Evolutionary conservation across 2,888 invertebrate species (phyloP).

Genomic region (Sepioteuthis lessoniana): DNA sequence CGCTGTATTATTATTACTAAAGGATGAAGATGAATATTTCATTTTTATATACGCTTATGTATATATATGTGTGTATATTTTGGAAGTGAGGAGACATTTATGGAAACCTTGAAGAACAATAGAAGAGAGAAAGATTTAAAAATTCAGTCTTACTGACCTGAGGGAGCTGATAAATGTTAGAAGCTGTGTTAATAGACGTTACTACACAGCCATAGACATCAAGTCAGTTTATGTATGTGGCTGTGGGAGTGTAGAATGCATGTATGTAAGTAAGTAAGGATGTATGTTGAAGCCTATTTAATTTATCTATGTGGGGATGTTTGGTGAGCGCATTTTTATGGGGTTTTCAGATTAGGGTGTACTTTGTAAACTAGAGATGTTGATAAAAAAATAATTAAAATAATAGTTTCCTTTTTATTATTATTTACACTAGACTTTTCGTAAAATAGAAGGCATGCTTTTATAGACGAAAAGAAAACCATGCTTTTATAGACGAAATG

Average conservation of each 20-base stretch:
- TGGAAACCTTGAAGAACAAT: neutral
- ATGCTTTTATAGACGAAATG: too few relatives aligned
- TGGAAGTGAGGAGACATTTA: neutral
- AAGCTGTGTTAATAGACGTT: neutral
- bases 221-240: too few relatives aligned
- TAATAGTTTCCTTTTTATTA: too few relatives aligned
- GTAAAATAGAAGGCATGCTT: too few relatives aligned
- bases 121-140: neutral
- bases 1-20: neutral
- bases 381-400: too few relatives aligned
- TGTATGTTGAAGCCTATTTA: too few relatives aligned
- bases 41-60: neutral
- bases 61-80: neutral
- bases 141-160: neutral
- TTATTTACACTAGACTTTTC: too few relatives aligned
- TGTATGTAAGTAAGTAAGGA: neutral
- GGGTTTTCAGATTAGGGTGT: neutral
- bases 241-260: neutral
- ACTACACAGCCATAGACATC: neutral
- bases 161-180: neutral
- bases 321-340: neutral
- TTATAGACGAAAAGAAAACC: too few relatives aligned
- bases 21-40: constrained; percentile 33
- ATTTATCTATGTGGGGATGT: neutral
- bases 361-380: too few relatives aligned